Percentiles rank a stretch among this genome's conserved stretches.
phyloP scores from a whole-genome alignment of 2,113 vertebrate genomes.

The Proteles cristata region DNA sequence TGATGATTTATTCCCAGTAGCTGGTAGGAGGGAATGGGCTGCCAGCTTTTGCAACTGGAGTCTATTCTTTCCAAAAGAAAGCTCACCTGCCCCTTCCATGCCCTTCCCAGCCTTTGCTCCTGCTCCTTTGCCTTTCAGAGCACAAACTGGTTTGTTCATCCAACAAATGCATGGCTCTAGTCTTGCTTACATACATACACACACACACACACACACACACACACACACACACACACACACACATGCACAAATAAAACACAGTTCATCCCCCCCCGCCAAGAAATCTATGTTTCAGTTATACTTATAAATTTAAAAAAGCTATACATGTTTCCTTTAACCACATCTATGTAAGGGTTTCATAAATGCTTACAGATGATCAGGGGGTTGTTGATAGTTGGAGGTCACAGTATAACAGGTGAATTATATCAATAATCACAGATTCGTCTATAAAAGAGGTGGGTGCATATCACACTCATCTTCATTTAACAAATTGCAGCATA shows the following conservation, averaged over 20 bases:
- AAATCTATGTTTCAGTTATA: neutral
- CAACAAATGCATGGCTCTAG: neutral
- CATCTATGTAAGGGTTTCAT: neutral
- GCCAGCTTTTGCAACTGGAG: neutral
- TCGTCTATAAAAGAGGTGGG: neutral
- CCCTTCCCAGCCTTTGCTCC: neutral
- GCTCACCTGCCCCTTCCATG: neutral
- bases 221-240: neutral
- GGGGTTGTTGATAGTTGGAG: neutral
- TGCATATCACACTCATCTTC: neutral
- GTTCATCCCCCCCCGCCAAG: neutral
- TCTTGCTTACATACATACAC: neutral
- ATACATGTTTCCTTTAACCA: neutral
- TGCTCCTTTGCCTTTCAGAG: neutral
- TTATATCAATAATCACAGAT: neutral
- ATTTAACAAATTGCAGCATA: neutral
- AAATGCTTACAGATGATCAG: neutral
- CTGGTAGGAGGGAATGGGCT: neutral
- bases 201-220: neutral
- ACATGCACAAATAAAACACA: neutral
- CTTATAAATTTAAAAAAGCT: neutral
- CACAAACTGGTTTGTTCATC: neutral
- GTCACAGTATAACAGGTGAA: neutral
- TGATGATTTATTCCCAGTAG: neutral
- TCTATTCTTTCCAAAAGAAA: neutral